A percentile compares a stretch with the other conserved stretches of the same genome.
These are phyloP conservation scores for Ceramica pisi DNA, from an alignment of 2,888 invertebrate species.

Conservation along the genomic window DNA sequence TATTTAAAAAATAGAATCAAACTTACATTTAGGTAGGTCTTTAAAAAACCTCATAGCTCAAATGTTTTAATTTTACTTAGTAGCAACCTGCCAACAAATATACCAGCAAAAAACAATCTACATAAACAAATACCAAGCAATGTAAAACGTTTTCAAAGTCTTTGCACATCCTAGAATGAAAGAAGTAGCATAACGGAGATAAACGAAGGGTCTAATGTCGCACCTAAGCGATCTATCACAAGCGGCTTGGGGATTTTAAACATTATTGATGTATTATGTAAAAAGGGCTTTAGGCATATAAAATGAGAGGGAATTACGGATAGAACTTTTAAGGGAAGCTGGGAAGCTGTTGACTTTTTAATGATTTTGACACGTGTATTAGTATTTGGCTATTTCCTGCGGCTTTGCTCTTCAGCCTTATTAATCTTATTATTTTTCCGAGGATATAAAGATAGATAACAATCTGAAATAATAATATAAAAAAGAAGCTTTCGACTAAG, in stretches of 20 bases:
- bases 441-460: too few relatives aligned
- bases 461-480: too few relatives aligned
- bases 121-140: constrained; percentile 34
- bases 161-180: constrained; percentile 35
- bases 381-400: too few relatives aligned
- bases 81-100: background rate
- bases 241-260: constrained; percentile 40
- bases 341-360: background rate
- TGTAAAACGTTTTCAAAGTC: constrained; percentile 39
- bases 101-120: background rate
- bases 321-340: background rate
- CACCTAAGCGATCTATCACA: constrained; percentile 51
- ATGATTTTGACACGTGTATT: background rate
- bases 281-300: constrained; percentile 17
- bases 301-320: constrained; percentile 21
- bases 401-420: too few relatives aligned
- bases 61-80: background rate
- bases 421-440: too few relatives aligned
- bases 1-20: too few relatives aligned
- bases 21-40: too few relatives aligned
- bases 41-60: background rate
- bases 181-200: constrained; percentile 47
- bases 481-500: too few relatives aligned
- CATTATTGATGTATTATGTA: constrained; percentile 55
- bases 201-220: constrained; percentile 52